These are phyloP conservation scores for Mongoloraphidia duomilia DNA, from an alignment of 2,888 invertebrate genomes.

Conservation along the genomic window DNA sequence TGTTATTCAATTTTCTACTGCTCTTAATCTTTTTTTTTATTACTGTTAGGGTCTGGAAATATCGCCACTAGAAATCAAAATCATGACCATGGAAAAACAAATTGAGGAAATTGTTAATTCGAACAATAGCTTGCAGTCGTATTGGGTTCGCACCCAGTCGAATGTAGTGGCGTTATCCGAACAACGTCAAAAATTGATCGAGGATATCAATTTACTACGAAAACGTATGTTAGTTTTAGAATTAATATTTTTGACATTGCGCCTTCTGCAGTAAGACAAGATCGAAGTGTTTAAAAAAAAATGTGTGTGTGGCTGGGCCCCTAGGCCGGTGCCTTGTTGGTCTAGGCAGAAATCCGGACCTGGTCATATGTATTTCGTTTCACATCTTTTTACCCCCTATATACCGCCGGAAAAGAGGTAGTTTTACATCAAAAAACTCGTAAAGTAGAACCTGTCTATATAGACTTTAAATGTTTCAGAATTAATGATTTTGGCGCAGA, in stretches of 20 bases:
- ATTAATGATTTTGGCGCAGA: constrained; percentile 53
- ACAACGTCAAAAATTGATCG: constrained; percentile 50
- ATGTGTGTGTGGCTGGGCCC: no score
- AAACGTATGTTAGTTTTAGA: constrained; percentile 45
- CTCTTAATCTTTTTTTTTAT: constrained; percentile 3
- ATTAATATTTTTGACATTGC: no score
- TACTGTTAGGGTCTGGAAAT: constrained; percentile 25
- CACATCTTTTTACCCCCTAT: no score
- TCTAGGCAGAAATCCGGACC: no score
- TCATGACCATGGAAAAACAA: constrained; percentile 47
- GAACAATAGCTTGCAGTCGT: constrained; percentile 49
- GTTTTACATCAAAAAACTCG: no score
- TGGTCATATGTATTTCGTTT: no score
- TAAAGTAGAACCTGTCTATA: background rate
- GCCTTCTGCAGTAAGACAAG: no score
- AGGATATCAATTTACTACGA: constrained; percentile 51
- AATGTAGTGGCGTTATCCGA: constrained; percentile 53
- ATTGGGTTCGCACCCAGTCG: constrained; percentile 65
- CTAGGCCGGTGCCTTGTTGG: no score
- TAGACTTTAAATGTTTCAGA: constrained; percentile 22
- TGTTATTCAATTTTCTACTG: constrained; percentile 1
- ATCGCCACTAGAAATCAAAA: constrained; percentile 44
- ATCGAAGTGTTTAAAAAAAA: no score
- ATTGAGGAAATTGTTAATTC: constrained; percentile 45
- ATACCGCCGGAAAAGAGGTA: no score